Percentiles rank a stretch among this genome's conserved stretches.
phyloP scores from a whole-genome alignment of 2,113 vertebrate species.

The Tenrec ecaudatus region DNA sequence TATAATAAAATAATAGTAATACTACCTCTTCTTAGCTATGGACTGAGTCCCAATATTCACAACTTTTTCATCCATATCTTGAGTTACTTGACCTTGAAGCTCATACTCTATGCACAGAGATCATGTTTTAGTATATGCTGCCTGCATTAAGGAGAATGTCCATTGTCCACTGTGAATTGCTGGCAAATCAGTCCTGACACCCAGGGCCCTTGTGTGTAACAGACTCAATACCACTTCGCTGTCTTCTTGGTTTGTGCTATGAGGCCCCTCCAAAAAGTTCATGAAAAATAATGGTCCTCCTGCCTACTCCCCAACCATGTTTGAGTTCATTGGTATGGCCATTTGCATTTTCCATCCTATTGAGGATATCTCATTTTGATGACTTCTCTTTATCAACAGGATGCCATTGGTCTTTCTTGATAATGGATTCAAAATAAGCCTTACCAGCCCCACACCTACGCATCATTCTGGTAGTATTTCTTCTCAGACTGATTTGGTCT shows the following conservation, averaged over 20 bases:
- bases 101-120: slow-evolving; percentile 15
- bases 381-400: background rate
- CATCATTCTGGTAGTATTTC: background rate
- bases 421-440: background rate
- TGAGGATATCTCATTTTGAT: background rate
- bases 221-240: background rate
- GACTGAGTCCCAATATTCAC: background rate
- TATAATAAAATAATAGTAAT: too few species aligned
- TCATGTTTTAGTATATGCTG: slow-evolving; percentile 32
- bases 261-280: too few species aligned
- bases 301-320: background rate
- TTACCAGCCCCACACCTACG: background rate
- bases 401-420: background rate
- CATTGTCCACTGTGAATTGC: background rate
- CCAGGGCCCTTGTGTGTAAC: background rate
- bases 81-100: slow-evolving; percentile 10
- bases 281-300: too few species aligned
- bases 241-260: background rate
- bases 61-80: background rate
- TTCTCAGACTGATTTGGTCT: background rate
- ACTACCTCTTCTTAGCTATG: background rate
- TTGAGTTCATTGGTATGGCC: background rate
- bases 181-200: background rate
- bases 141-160: background rate
- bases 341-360: background rate